Base-by-base conservation (phyloP, 2,113 vertebrate genomes). In the Tenebrosternarchus preto region DNA sequence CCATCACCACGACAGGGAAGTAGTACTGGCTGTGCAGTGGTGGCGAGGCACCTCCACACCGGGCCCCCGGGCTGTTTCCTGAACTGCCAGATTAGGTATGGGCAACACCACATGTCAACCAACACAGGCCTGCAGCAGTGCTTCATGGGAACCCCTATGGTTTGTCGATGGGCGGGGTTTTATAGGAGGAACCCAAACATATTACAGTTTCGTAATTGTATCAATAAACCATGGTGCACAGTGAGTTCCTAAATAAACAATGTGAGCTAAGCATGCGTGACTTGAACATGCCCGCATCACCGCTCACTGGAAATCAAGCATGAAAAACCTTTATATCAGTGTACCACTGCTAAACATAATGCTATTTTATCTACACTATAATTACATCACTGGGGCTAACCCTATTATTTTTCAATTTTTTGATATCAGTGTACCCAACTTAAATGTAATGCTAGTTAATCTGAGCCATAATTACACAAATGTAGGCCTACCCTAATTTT, bases 31-130 rank as follows among this genome's bases (percentile, higher is more conserved):
- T n/a, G n/a, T n/a, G n/a, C n/a, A n/a, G n/a, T n/a, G n/a, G n/a
- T 73, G 22, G 36, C 19, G 39, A 29, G 53, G 72, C 29, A 70
- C 83, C 64, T 81, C 24, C 75, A 33, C 29, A 17, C 80, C 64
- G 39, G 29, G 17, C 11, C 53, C 39, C 55, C 20, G 1, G 22
- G 31, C 66, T 53, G 33, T 74, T 46, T 33, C 15, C 59, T 57
- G 76, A 80, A 71, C 46, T 74, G 80, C 50, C 16, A 25, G 39
- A 74, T 82, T 86, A 81, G 57, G 66, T 39, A 84, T 71, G 29
- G 83, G 78, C n/a, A n/a, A 80, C 83, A 85, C 39, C 63, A 60
- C n/a, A 84, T 74, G 68, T 80, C 77, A 82, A 66, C 71, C 74
- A 78, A 75, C 80, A 63, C 75, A 67, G 68, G 24, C n/a, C n/a